These are phyloP conservation scores for Phalloptychus januarius DNA, from an alignment of 2,797 vertebrate genomes.

Conservation along the genomic window DNA sequence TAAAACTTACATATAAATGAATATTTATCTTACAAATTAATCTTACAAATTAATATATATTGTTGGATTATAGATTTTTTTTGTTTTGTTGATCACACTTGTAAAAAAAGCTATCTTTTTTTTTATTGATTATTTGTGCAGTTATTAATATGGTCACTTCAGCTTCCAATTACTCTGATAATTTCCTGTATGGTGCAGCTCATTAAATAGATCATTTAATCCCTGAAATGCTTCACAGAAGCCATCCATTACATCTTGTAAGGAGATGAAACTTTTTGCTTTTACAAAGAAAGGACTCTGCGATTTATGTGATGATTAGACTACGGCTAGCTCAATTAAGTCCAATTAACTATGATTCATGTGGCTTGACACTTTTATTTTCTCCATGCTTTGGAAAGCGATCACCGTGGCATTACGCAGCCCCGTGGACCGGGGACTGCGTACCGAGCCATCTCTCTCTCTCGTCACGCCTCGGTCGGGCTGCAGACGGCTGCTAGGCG, in stretches of 20 bases:
- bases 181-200: conserved; percentile 45
- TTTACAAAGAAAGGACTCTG: conserved; percentile 17
- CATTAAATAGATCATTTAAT: conserved; percentile 70
- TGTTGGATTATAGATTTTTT: neutral
- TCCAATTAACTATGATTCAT: conserved; percentile 70
- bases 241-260: conserved; percentile 61
- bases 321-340: conserved; percentile 68
- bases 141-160: conserved; percentile 40
- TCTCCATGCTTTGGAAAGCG: conserved; percentile 46
- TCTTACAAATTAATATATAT: neutral
- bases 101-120: conserved; percentile 25
- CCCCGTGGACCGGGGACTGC: conserved; percentile 24
- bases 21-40: neutral
- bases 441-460: neutral
- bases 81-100: neutral
- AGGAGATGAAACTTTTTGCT: conserved; percentile 31
- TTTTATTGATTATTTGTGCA: conserved; percentile 48
- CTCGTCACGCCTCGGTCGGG: conserved; percentile 44
- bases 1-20: neutral
- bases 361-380: conserved; percentile 70
- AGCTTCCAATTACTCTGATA: conserved; percentile 47
- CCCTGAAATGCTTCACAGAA: conserved; percentile 55
- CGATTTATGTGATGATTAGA: conserved; percentile 69
- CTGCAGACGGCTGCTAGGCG: conserved; percentile 23
- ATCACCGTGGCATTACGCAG: conserved; percentile 52